Conservation (phyloP, 2,797 vertebrate species). For the Cirrhinus mrigala region DNA sequence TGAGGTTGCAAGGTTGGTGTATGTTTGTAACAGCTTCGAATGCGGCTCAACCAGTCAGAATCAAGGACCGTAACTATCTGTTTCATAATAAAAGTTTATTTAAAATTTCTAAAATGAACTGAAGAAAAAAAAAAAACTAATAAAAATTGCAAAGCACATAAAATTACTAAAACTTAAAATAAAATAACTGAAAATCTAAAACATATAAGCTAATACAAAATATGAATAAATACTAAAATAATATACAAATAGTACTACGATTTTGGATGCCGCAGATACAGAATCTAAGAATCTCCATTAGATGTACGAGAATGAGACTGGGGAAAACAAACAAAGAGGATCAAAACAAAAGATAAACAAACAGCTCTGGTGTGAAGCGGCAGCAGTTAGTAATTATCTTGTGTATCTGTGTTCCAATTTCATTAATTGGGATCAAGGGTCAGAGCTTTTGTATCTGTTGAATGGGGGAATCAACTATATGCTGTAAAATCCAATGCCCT, state of each 20-base stretch:
- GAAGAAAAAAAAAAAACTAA: background rate
- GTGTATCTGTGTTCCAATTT: constrained; percentile 19
- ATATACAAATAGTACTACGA: background rate
- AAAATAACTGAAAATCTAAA: background rate
- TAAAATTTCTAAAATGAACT: background rate
- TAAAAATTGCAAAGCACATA: background rate
- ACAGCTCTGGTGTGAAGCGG: constrained; percentile 4
- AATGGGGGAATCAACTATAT: constrained; percentile 9
- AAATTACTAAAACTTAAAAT: background rate
- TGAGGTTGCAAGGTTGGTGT: no score
- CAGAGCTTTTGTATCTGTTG: constrained; percentile 31
- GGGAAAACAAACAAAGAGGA: constrained; percentile 17
- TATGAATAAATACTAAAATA: background rate
- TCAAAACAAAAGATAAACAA: constrained; percentile 38
- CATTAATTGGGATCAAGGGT: constrained; percentile 37
- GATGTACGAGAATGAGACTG: background rate
- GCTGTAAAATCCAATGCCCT: constrained; percentile 41
- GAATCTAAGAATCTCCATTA: background rate
- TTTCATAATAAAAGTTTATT: background rate
- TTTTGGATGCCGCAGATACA: background rate
- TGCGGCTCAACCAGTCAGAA: no score
- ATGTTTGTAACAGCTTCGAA: no score
- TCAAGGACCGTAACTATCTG: no score
- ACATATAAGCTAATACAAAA: background rate
- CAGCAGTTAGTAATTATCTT: constrained; percentile 22